Evolutionary conservation across 2,888 invertebrate genomes (phyloP).

Genomic region (Scaptodrosophila latifasciaeformis): DNA sequence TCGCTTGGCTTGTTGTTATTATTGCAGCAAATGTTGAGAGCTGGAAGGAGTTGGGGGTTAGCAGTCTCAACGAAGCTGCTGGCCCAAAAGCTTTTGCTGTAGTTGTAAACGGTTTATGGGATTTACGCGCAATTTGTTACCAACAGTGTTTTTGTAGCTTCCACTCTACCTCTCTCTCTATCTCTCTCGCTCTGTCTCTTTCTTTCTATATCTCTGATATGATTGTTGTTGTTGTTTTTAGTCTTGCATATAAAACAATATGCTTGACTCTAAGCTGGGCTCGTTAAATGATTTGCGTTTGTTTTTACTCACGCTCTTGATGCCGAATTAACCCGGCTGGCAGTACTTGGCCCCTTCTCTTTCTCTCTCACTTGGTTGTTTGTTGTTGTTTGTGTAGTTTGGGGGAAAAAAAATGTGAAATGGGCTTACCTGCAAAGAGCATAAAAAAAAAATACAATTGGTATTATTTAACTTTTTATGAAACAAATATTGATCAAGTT

Average conservation of each 20-base stretch:
- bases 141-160: slow-evolving; percentile 47
- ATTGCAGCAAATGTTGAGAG: slow-evolving; percentile 47
- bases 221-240: slow-evolving; percentile 12
- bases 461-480: slow-evolving; percentile 55
- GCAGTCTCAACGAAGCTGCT: slow-evolving; percentile 11
- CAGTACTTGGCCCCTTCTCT: no score
- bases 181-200: no score
- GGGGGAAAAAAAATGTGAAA: slow-evolving; percentile 48
- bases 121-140: slow-evolving; percentile 70
- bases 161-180: no score
- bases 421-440: slow-evolving; percentile 62
- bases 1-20: slow-evolving; percentile 64
- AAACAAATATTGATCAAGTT: slow-evolving; percentile 62
- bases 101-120: slow-evolving; percentile 70
- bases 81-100: slow-evolving; percentile 51
- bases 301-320: slow-evolving; percentile 50
- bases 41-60: slow-evolving; percentile 20
- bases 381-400: slow-evolving; percentile 37
- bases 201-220: no score
- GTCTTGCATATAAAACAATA: slow-evolving; percentile 63
- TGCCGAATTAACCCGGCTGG: slow-evolving; percentile 50
- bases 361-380: slow-evolving; percentile 2
- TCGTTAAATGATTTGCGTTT: slow-evolving; percentile 68
- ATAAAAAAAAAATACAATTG: slow-evolving; percentile 35
- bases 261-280: slow-evolving; percentile 58